Evolutionary conservation across 2,797 vertebrate genomes (phyloP).

Genomic region (Alosa sapidissima): DNA sequence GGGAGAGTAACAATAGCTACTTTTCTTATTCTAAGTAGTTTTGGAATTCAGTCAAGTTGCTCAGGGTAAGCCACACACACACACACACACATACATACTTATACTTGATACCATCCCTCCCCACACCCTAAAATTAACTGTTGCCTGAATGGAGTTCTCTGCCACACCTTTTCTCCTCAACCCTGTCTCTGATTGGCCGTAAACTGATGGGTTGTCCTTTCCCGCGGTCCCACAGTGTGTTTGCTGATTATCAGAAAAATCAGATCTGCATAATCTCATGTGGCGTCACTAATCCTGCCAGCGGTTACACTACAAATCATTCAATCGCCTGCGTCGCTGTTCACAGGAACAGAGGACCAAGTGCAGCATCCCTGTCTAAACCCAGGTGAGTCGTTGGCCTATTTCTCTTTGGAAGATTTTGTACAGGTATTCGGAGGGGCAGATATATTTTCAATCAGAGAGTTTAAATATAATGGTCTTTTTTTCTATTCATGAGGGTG

Average conservation of each 20-base stretch:
- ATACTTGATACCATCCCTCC: slow-evolving; percentile 29
- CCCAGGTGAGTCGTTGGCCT: slow-evolving; percentile 60
- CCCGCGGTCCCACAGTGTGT: slow-evolving; percentile 61
- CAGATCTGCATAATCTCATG: slow-evolving; percentile 80
- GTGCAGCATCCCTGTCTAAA: slow-evolving; percentile 43
- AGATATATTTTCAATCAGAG: background rate
- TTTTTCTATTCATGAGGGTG: background rate
- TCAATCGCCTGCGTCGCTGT: slow-evolving; percentile 53
- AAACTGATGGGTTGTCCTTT: slow-evolving; percentile 14
- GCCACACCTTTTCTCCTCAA: slow-evolving; percentile 48
- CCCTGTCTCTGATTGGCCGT: slow-evolving; percentile 42
- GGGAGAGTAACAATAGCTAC: slow-evolving; percentile 56
- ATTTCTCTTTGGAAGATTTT: slow-evolving; percentile 2
- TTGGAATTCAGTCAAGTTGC: slow-evolving; percentile 50
- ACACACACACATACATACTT: slow-evolving; percentile 15
- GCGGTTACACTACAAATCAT: slow-evolving; percentile 78
- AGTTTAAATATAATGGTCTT: background rate
- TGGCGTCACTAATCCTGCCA: slow-evolving; percentile 85
- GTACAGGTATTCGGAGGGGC: background rate
- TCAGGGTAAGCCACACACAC: slow-evolving; percentile 31
- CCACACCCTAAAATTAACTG: background rate
- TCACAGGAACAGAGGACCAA: slow-evolving; percentile 57
- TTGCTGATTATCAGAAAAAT: slow-evolving; percentile 75
- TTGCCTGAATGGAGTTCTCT: background rate
- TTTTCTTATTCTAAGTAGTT: slow-evolving; percentile 54